These are phyloP conservation scores for Oceanites oceanicus DNA, from an alignment of 2,113 vertebrate genomes.

Conservation along the genomic window DNA sequence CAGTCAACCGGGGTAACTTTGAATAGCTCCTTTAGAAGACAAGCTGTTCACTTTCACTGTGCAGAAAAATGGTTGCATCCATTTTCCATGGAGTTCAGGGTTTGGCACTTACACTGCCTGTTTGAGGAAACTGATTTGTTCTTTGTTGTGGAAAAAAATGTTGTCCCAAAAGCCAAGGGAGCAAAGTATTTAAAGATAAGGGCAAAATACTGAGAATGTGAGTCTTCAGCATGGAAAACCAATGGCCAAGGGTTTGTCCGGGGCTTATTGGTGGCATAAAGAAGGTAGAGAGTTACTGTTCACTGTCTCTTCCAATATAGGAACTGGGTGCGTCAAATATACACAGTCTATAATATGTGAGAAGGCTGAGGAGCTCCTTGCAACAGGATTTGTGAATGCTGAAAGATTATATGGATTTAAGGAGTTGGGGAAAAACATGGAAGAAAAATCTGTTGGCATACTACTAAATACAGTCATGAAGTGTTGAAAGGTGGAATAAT, in stretches of 20 bases:
- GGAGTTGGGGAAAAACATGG: background rate
- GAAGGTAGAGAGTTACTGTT: background rate
- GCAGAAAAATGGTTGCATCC: background rate
- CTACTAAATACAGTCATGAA: background rate
- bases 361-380: background rate
- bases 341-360: background rate
- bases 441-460: background rate
- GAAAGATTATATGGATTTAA: background rate
- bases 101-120: background rate
- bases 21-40: background rate
- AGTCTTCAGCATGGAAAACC: background rate
- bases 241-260: background rate
- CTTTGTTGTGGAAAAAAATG: background rate
- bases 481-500: background rate
- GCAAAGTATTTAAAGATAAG: background rate
- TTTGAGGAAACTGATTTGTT: background rate
- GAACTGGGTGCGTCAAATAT: background rate
- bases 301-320: background rate
- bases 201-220: background rate
- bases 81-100: background rate
- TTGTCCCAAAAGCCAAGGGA: background rate
- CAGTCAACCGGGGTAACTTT: background rate
- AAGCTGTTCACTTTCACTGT: background rate
- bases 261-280: background rate
- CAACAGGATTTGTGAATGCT: background rate